Percentiles rank a stretch among this genome's conserved stretches.
These are phyloP conservation scores for Plestiodon gilberti DNA, from an alignment of 2,113 vertebrate species.

Conservation along the genomic window DNA sequence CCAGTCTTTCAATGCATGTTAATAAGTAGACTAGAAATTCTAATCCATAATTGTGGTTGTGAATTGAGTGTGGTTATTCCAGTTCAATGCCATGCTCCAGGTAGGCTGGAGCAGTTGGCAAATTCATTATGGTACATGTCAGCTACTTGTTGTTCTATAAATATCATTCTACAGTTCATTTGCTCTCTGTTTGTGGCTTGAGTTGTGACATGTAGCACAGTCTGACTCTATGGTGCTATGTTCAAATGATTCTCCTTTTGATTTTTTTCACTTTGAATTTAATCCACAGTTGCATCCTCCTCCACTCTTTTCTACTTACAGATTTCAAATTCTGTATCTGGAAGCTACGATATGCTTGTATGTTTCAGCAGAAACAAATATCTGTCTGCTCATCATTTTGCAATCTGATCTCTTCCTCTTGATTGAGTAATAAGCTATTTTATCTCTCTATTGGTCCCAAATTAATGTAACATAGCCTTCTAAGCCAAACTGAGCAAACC, in stretches of 20 bases:
- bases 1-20: background rate
- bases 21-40: background rate
- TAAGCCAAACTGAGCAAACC: slow-evolving; percentile 7
- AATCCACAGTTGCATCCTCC: background rate
- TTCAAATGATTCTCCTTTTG: background rate
- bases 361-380: slow-evolving; percentile 22
- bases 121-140: background rate
- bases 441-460: background rate
- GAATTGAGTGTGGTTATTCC: background rate
- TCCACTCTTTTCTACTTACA: background rate
- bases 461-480: slow-evolving; percentile 17
- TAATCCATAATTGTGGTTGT: background rate
- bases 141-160: background rate
- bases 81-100: background rate
- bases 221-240: background rate
- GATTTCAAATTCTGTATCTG: background rate
- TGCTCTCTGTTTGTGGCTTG: background rate
- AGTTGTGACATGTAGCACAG: too few species aligned
- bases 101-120: background rate
- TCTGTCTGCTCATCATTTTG: background rate
- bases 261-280: background rate
- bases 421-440: slow-evolving; percentile 1
- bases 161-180: background rate
- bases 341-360: background rate
- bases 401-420: slow-evolving; percentile 20